These are phyloP conservation scores for Cuculus canorus DNA, from an alignment of 2,797 vertebrate genomes.

Conservation along the genomic window DNA sequence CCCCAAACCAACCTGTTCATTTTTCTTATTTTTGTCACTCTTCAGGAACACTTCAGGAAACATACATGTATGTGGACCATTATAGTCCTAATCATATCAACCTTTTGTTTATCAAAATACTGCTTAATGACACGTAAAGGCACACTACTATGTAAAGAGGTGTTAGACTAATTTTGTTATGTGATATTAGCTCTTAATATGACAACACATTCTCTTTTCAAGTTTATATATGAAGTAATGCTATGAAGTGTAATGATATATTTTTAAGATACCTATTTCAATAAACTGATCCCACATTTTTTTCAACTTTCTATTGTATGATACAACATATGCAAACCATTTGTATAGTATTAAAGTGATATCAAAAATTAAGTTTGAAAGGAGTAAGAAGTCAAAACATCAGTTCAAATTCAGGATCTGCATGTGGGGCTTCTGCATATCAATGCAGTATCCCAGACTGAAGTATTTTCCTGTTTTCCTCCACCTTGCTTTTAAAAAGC, in stretches of 20 bases:
- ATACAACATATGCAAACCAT: background rate
- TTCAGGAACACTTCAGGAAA: background rate
- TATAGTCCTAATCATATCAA: background rate
- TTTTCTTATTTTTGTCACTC: background rate
- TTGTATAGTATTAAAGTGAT: background rate
- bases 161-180: background rate
- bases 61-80: background rate
- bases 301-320: background rate
- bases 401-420: background rate
- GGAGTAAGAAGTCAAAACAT: background rate
- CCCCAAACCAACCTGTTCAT: background rate
- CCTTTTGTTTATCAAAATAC: background rate
- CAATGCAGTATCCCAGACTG: background rate
- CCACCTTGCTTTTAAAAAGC: background rate
- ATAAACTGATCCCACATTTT: background rate
- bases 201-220: background rate
- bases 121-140: background rate
- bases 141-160: background rate
- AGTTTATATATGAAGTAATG: background rate
- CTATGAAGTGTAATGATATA: background rate
- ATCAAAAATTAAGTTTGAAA: background rate
- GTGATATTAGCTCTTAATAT: background rate
- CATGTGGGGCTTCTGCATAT: background rate
- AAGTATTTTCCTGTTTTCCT: background rate
- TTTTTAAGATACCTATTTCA: background rate